These are phyloP conservation scores for Aphrophora alni DNA, from an alignment of 2,888 invertebrate species.

Conservation along the genomic window DNA sequence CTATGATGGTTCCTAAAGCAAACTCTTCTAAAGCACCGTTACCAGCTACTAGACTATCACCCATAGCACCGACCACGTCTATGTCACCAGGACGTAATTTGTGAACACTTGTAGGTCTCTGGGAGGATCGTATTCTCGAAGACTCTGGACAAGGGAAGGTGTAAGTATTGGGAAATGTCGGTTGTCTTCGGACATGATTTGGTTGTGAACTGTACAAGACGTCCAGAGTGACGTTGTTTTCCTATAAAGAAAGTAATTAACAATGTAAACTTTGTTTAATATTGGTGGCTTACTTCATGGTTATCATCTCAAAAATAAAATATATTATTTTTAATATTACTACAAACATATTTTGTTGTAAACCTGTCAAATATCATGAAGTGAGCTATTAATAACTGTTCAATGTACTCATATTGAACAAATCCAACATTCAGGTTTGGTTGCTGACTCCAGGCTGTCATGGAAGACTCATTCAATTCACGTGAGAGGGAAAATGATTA, in stretches of 20 bases:
- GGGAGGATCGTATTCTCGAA: conserved; percentile 54
- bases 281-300: too few species aligned
- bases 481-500: too few species aligned
- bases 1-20: conserved; percentile 74
- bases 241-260: conserved; percentile 20
- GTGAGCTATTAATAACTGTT: too few species aligned
- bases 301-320: neutral
- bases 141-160: conserved; percentile 66
- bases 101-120: conserved; percentile 69
- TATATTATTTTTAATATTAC: neutral
- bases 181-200: conserved; percentile 49
- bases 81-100: conserved; percentile 71
- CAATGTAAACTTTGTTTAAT: too few species aligned
- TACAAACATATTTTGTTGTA: too few species aligned
- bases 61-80: conserved; percentile 74
- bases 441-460: too few species aligned
- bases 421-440: too few species aligned
- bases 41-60: conserved; percentile 75
- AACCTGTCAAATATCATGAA: too few species aligned
- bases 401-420: too few species aligned
- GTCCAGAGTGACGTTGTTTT: conserved; percentile 25
- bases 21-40: conserved; percentile 76
- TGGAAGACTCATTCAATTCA: too few species aligned
- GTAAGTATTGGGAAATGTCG: conserved; percentile 53
- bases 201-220: conserved; percentile 20